Percentiles rank a stretch among this genome's conserved stretches.
Evolutionary conservation across 2,888 invertebrate species (phyloP).

Genomic region (Agonopterix arenella): DNA sequence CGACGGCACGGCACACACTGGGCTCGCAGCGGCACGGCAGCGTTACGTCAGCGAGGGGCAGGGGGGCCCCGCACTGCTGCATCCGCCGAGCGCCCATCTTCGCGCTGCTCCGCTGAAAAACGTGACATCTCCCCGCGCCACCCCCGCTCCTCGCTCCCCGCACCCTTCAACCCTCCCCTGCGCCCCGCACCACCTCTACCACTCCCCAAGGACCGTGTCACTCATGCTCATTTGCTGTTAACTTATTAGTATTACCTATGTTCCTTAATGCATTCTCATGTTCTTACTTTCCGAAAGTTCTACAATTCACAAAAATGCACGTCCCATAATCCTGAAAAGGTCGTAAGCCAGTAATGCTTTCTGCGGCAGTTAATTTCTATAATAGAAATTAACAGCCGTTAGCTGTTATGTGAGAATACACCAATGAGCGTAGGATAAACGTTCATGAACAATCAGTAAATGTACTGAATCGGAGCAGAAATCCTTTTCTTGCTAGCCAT

Average conservation of each 20-base stretch:
- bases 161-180: no score
- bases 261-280: neutral
- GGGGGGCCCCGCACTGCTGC: conserved; percentile 64
- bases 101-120: conserved; percentile 57
- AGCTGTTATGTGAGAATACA: no score
- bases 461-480: no score
- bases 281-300: no score
- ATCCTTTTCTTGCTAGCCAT: no score
- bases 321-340: no score
- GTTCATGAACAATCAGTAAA: no score
- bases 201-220: conserved; percentile 31
- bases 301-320: no score
- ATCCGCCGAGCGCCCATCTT: conserved; percentile 65
- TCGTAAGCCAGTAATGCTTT: no score
- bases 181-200: conserved; percentile 30
- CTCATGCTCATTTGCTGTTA: conserved; percentile 43
- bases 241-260: conserved; percentile 27
- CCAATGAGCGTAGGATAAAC: no score
- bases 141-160: conserved; percentile 16
- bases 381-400: no score
- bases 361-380: no score
- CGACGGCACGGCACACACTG: conserved; percentile 73
- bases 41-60: conserved; percentile 69
- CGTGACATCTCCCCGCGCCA: conserved; percentile 53
- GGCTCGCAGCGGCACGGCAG: conserved; percentile 50